Evolutionary conservation across 2,113 vertebrate species (phyloP).

Genomic region (Electrona antarctica): DNA sequence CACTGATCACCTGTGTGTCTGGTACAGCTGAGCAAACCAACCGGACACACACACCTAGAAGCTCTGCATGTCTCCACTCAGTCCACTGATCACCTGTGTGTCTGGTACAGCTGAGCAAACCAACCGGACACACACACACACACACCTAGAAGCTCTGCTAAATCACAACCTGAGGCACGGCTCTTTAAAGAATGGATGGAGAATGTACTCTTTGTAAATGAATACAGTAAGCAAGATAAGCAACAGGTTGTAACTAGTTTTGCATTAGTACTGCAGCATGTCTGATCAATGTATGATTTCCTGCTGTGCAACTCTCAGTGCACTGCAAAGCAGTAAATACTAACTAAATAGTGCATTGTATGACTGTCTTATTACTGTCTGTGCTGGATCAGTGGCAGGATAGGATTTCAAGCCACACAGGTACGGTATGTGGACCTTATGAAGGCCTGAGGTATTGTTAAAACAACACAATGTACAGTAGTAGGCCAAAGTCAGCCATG

Average conservation of each 20-base stretch:
- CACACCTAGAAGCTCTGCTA: not conserved
- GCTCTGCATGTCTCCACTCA: too few relatives aligned
- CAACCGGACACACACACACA: not conserved
- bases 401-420: not conserved
- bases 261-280: not conserved
- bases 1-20: too few relatives aligned
- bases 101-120: constrained; percentile 4
- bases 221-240: not conserved
- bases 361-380: not conserved
- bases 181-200: not conserved
- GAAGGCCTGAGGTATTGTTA: too few relatives aligned
- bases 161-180: not conserved
- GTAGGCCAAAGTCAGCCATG: too few relatives aligned
- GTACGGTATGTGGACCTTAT: too few relatives aligned
- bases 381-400: not conserved
- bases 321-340: constrained; percentile 19
- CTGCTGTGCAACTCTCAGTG: not conserved
- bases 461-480: too few relatives aligned
- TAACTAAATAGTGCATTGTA: not conserved
- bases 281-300: constrained; percentile 18
- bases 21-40: too few relatives aligned
- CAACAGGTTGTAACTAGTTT: not conserved
- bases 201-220: constrained; percentile 10
- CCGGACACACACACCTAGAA: not conserved
- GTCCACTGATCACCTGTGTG: too few relatives aligned